Conservation (phyloP, 2,797 vertebrate species). For the Epinephelus coioides region DNA sequence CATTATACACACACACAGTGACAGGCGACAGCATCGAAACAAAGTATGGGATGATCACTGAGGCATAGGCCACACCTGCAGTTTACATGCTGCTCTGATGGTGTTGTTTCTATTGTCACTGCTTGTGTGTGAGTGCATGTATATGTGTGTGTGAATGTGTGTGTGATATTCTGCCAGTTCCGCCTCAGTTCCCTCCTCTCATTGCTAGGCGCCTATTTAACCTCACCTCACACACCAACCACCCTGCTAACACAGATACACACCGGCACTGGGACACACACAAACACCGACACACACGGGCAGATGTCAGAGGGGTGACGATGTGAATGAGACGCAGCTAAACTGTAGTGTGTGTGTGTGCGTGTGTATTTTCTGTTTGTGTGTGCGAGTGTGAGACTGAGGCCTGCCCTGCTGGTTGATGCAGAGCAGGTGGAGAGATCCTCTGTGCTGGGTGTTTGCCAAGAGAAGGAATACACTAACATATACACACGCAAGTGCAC, state of each 20-base stretch:
- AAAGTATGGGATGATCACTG: conserved; percentile 77
- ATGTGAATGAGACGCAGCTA: conserved; percentile 74
- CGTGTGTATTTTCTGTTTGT: conserved; percentile 22
- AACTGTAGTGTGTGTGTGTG: conserved; percentile 34
- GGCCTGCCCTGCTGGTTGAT: conserved; percentile 63
- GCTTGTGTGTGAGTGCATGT: conserved; percentile 43
- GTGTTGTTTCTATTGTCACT: conserved; percentile 64
- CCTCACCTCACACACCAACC: conserved; percentile 74
- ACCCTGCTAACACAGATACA: conserved; percentile 66
- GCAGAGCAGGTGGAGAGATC: conserved; percentile 72
- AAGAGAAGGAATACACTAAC: conserved; percentile 46
- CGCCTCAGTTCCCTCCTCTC: conserved; percentile 76
- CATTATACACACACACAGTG: conserved; percentile 49
- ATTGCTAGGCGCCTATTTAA: conserved; percentile 79
- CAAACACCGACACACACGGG: conserved; percentile 46
- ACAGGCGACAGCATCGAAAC: conserved; percentile 68
- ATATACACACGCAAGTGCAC: conserved; percentile 35
- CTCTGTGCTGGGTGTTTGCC: conserved; percentile 66
- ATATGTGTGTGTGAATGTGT: conserved; percentile 41
- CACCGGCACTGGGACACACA: conserved; percentile 52
- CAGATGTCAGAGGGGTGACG: conserved; percentile 76
- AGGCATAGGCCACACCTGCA: conserved; percentile 66
- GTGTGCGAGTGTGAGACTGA: conserved; percentile 28
- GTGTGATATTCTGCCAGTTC: conserved; percentile 77
- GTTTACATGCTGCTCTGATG: conserved; percentile 70